Evolutionary conservation across 2,888 invertebrate genomes (phyloP), one percentile per base, ranked within the genome.

Genomic region (Ceratothoa steindachneri): DNA sequence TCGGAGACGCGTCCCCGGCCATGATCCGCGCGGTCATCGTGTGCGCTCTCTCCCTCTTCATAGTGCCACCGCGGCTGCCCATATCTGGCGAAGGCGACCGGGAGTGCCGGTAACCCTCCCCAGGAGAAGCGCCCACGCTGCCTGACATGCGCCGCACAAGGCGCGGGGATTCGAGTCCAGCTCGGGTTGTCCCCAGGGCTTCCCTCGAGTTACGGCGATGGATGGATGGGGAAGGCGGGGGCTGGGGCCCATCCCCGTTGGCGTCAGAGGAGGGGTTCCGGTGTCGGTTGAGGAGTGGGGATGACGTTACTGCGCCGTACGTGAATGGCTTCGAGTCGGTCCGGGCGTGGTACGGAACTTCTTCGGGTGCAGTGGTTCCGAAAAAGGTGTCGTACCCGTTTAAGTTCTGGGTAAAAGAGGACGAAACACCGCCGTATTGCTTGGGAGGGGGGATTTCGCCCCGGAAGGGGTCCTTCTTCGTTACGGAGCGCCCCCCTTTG

Each of bases 311-410:
- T 51, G 73, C 90, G 73, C 93, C 93, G 89, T 95, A 95, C 74
- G 92, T 92, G 86, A 94, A 94, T 79, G 95, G 95, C 82, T 92
- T 89, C 82, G 92, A 92, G 85, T 93, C 92, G 82, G 92, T 90
- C 83, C 94, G 88, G 83, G 94, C 93, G 90, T 95, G 94, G 86
- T 95, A 95, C 81, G 95, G 94, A 84, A 86, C 30, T 91, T 92
- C 80, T 93, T 88, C 83, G 93, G 93, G 84, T 93, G 87, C 84
- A 91, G 90, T 76, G 93, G 93, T 85, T 92, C 93, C 82, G 91
- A 90, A 81, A 92, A 88, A 82, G 91, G 91, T 71, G 66, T 75
- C 74, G 77, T 76, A 73, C 27, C 75, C 75, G 66, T 80, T 75
- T 31, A 78, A 71, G 30, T 72, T 74, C 67, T 77, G 77, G 30